Base-by-base conservation (phyloP, 2,797 vertebrate genomes). In the Cyprinodon diabolis region DNA sequence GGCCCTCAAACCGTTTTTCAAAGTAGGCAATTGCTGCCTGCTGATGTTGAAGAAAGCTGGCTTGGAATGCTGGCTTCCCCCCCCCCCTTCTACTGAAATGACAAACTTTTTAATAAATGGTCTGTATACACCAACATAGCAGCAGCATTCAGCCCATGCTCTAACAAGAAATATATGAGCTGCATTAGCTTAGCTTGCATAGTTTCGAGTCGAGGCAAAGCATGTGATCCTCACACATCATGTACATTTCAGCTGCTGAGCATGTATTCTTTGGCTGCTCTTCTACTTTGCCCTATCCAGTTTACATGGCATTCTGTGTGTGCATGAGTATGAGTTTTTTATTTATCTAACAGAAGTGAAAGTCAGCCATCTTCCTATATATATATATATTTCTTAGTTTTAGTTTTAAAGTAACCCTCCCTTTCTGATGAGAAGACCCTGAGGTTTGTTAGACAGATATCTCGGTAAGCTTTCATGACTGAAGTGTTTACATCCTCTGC, bases 1-100 rank as follows among this genome's bases (percentile, higher is more conserved):
- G 83, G 86, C 79, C 82, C 84, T 83, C 88, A 86, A 86, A 88
- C 89, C 79, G 80, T 92, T 91, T 66, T 92, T 91, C 87, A 87
- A 90, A 92, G 82, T 84, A 83, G 82, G 75, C 79, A 69, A 91
- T 91, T 86, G 87, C 85, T 90, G 91, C 92, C 84, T 89, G 91
- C 92, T 92, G 92, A 93, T 94, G 89, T 90, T 86, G 81, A 90
- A 87, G 85, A 90, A 90, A 88, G 49, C 76, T n/a, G n/a, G n/a
- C n/a, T n/a, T n/a, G n/a, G n/a, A n/a, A n/a, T n/a, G 89, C 87
- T 92, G 88, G 86, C 84, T 73, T 14, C 55, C 12, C 19, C 47
- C 40, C 68, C 55, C 12, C 19, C 47, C 40, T 72, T 55, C 60
- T 48, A 73, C 65, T 72, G 58, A 72, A 82, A 51, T 81, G 54